Evolutionary conservation across 1,140 invertebrate species (phyloP), one percentile per base, ranked within the genome.

Genomic region (Drosophila sechellia): DNA sequence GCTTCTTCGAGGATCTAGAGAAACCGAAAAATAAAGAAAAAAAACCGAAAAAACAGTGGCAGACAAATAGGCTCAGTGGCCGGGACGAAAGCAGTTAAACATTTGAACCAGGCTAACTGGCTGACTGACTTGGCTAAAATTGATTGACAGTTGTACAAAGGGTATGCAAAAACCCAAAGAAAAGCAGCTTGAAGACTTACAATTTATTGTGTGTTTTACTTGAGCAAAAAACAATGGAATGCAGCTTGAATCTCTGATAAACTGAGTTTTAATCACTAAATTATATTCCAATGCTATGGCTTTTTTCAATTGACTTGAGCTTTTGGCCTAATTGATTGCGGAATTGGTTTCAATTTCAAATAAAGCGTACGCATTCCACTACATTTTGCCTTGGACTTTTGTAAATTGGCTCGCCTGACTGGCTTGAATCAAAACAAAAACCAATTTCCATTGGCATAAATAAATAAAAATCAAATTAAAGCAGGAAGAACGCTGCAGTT

Each of bases 401-500:
- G 43, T 42, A 58, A 70, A 71, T 43, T 58, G 64, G 45, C 39
- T 35, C 3, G 49, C 22, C 40, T 17, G 63, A 37, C 39, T 35
- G 3, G 40, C 45, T 42, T 27, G 31, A 39, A 22, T 46, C 15
- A 57, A 40, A 42, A 52, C 50, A 75, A 59, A 46, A 55, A 37
- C 43, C 60, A 65, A 72, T 79, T 79, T 77, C 57, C 77, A 74
- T 80, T 74, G 69, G 81, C 69, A 85, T 85, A 85, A 81, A 85
- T 85, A 85, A 85, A 85, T 85, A 81, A 81, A 85, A 81, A 81
- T 85, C 74, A 86, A 86, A 85, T 85, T 80, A 85, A 86, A 31
- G 27, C 1, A 31, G 27, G 27, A 6, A 31, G 27, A 8, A 31
- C 6, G 27, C 27, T 6, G 6, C 6, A 31, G 27, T 31, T 6